phyloP scores from a whole-genome alignment of 2,797 vertebrate genomes.

The Pangasius mekongensis region DNA sequence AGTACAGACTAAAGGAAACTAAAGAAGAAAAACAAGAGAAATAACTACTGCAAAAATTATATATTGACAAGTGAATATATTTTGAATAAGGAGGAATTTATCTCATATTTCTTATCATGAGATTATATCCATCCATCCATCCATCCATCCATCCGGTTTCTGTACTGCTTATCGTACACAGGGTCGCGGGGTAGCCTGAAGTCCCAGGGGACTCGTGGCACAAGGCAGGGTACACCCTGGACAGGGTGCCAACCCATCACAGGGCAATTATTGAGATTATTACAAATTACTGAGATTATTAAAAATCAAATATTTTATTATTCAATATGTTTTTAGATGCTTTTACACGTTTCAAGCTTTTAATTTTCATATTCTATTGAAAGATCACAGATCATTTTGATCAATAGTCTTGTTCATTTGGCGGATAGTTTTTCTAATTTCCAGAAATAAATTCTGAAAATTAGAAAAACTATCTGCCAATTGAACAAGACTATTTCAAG shows the following conservation, averaged over 20 bases:
- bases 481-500: neutral
- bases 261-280: neutral
- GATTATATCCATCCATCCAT: too few species aligned
- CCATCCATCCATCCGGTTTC: too few species aligned
- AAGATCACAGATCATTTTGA: neutral
- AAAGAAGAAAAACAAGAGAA: neutral
- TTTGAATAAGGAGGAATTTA: neutral
- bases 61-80: neutral
- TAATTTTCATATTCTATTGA: neutral
- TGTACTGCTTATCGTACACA: too few species aligned
- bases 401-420: neutral
- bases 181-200: too few species aligned
- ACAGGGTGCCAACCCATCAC: too few species aligned
- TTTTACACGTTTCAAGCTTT: neutral
- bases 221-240: too few species aligned
- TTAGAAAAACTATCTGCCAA: neutral
- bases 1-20: neutral
- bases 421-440: too few species aligned
- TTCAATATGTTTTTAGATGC: neutral
- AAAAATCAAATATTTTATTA: neutral
- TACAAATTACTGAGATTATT: too few species aligned
- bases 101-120: neutral
- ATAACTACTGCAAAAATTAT: neutral
- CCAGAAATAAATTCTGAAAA: neutral
- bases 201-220: too few species aligned